Evolutionary conservation across 2,888 invertebrate genomes (phyloP).

Genomic region (Melolontha melolontha): DNA sequence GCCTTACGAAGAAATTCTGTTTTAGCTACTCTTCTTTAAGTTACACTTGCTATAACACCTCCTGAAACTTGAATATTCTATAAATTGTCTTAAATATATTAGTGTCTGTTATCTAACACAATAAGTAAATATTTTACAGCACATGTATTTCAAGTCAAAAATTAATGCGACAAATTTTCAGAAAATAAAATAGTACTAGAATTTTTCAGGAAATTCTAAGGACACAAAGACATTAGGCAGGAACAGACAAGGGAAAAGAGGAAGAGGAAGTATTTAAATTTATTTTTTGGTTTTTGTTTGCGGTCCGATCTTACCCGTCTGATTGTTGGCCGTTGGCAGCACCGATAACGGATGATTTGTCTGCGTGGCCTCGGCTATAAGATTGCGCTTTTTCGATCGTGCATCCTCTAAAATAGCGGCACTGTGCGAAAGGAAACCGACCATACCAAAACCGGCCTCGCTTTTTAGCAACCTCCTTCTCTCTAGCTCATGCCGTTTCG

Average conservation of each 20-base stretch:
- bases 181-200: slow-evolving; percentile 26
- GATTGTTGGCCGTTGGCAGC: slow-evolving; percentile 68
- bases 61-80: neutral
- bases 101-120: neutral
- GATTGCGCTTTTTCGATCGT: slow-evolving; percentile 66
- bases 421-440: slow-evolving; percentile 54
- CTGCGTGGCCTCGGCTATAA: slow-evolving; percentile 65
- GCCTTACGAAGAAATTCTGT: too few relatives aligned
- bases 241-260: slow-evolving; percentile 17
- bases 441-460: slow-evolving; percentile 61
- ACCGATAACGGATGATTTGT: slow-evolving; percentile 64
- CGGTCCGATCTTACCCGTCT: slow-evolving; percentile 69
- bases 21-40: too few relatives aligned
- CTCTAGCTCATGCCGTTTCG: slow-evolving; percentile 71
- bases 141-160: slow-evolving; percentile 35
- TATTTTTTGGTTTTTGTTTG: slow-evolving; percentile 39
- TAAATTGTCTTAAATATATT: neutral
- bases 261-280: slow-evolving; percentile 27
- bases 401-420: slow-evolving; percentile 55
- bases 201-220: slow-evolving; percentile 13
- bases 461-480: slow-evolving; percentile 68
- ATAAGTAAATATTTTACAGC: neutral
- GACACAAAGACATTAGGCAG: slow-evolving; percentile 19
- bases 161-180: slow-evolving; percentile 25
- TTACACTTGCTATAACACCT: too few relatives aligned